These are phyloP conservation scores for Drosophila ironensis DNA, from an alignment of 1,140 invertebrate species.

Conservation along the genomic window DNA sequence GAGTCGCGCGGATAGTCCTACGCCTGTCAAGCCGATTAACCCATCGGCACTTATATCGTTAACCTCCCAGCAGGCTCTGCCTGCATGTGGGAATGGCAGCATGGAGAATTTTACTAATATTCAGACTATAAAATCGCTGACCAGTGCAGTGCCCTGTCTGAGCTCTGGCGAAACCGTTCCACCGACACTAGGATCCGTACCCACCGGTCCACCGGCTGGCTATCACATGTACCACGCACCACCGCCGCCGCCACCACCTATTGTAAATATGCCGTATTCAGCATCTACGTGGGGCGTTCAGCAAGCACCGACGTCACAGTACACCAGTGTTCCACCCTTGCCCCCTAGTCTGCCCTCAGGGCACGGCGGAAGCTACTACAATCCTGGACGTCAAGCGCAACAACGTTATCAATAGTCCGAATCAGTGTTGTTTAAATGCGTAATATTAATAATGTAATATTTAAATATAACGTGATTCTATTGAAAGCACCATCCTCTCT, in stretches of 20 bases:
- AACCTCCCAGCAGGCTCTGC: constrained; percentile 8
- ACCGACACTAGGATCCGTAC: not conserved
- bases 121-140: constrained; percentile 58
- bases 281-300: constrained; percentile 42
- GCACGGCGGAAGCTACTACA: constrained; percentile 50
- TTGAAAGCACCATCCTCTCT: constrained; percentile 51
- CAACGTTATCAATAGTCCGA: constrained; percentile 47
- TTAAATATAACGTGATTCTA: constrained; percentile 76
- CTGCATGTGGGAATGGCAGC: constrained; percentile 34
- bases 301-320: constrained; percentile 54
- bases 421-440: not conserved
- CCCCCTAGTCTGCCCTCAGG: constrained; percentile 42
- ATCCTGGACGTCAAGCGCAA: constrained; percentile 39
- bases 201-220: constrained; percentile 12
- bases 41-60: not conserved
- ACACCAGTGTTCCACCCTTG: constrained; percentile 64
- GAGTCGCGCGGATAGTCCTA: constrained; percentile 80
- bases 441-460: not conserved
- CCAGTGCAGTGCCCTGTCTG: constrained; percentile 36
- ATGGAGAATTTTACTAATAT: constrained; percentile 52
- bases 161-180: constrained; percentile 22
- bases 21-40: constrained; percentile 16
- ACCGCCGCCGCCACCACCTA: constrained; percentile 66
- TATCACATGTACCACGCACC: constrained; percentile 66
- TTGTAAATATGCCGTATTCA: constrained; percentile 52